Evolutionary conservation across 1,140 invertebrate genomes (phyloP), one percentile per base, ranked within the genome.

Genomic region (Drosophila nebulosa): DNA sequence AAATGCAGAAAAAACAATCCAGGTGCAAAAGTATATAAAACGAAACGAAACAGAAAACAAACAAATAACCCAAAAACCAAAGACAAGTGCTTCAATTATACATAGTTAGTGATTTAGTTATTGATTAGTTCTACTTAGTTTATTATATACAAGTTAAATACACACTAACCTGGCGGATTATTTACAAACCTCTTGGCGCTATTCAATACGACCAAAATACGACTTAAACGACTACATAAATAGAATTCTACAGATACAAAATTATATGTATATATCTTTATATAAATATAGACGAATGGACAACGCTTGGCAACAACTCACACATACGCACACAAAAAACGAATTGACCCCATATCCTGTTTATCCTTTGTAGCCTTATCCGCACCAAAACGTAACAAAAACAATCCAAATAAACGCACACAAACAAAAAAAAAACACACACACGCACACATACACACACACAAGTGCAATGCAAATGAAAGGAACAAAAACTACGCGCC

Each of bases 381-480:
- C 39, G 39, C 39, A 46, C 39, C 39, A 7, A 46, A 46, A 62
- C 57, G 10, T 26, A 21, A 32, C 10, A 30, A 18, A 46, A 46
- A 51, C 16, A 50, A 57, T 46, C 16, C 18, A 51, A 39, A 16
- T 2, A 39, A 24, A 22, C 22, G n/a, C 72, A 16, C 52, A 69
- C 61, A 58, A 55, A 73, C 21, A 62, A 46, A n/a, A 46, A 67
- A 60, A 35, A 9, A 70, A 61, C 39, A 53, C 64, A 71, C 60
- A 69, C 39, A 51, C 35, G 57, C 46, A 42, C 16, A 80, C 27
- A 60, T 56, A 73, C 61, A 72, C 30, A 83, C 36, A 76, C 39
- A 73, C 57, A 81, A 73, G 61, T 69, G 64, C 55, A 60, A 78
- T 78, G 68, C 26, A 81, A 80, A 76, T 79, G 77, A 76, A 61